Base-by-base conservation (phyloP, 2,113 vertebrate species). In the Cochlearius cochlearius region DNA sequence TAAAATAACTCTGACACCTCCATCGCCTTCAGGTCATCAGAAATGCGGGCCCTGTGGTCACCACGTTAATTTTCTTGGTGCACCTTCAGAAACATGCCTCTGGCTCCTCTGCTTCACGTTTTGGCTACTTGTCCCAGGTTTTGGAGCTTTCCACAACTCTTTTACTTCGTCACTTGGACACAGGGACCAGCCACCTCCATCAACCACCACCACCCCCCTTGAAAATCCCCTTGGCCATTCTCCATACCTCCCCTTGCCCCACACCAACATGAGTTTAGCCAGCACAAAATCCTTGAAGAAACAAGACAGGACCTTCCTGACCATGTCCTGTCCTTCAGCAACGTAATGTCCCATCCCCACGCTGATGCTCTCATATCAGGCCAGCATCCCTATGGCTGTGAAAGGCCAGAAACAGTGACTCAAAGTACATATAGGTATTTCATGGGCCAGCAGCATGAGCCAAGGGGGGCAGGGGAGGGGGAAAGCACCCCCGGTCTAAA, bases 171-270 rank as follows among this genome's bases (percentile, higher is more conserved):
- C 41, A 27, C 23, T 12, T 32, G 22, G 60, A 66, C 47, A 50
- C 11, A 34, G 36, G 43, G 36, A 76, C 9, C 56, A 88, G 36
- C 2, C 32, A 72, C 6, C 18, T 72, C 36, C 36, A 39, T 19
- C 69, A 66, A 14, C 21, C 20, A 77, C 7, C 50, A 52, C 6
- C 50, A 52, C 2, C 6, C 14, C 9, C 20, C 26, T 2, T 16
- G 16, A 18, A 53, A 29, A 34, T 12, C 7, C 19, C 53, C 55
- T 8, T 3, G 3, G 34, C 6, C 0, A 0, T 27, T 32, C 63
- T 67, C 59, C 32, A 4, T 3, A 26, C 7, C 23, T 60, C 41
- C 45, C 21, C 7, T 53, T 10, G 17, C 8, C 45, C 66, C 30
- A 50, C 30, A 50, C 6, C 26, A 64, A 45, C 3, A 9, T 1